Percentiles rank a stretch among this genome's conserved stretches.
phyloP scores from a whole-genome alignment of 2,888 invertebrate genomes.

The Noctua fimbriata region DNA sequence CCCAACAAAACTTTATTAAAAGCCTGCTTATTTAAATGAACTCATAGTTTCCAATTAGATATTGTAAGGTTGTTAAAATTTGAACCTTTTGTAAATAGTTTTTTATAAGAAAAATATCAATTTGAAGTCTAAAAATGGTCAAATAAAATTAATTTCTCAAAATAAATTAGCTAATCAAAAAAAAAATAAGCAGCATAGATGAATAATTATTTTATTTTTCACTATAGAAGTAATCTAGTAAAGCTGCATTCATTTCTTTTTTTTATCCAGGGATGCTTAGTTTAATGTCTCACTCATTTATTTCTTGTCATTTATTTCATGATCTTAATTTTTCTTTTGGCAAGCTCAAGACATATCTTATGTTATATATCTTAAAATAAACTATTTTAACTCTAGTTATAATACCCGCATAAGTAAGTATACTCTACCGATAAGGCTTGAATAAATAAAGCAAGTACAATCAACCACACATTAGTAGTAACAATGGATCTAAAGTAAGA shows the following conservation, averaged over 20 bases:
- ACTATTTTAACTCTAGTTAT: background rate
- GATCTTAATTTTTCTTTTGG: background rate
- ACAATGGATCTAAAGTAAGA: background rate
- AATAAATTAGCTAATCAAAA: background rate
- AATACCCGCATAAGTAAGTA: slow-evolving; percentile 28
- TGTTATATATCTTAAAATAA: background rate
- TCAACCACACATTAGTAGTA: background rate
- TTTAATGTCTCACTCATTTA: background rate
- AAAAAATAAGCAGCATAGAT: background rate
- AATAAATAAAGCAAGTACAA: background rate
- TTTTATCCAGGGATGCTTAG: background rate
- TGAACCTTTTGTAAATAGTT: background rate
- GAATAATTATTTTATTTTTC: background rate
- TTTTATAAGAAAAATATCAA: background rate
- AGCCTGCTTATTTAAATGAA: background rate
- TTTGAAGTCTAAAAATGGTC: background rate
- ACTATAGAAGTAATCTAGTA: background rate
- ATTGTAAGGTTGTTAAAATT: background rate
- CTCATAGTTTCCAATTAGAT: background rate
- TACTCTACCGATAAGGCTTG: background rate
- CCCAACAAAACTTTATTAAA: background rate
- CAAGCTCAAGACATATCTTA: background rate
- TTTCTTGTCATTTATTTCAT: no score
- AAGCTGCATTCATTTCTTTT: background rate
- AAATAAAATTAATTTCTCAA: background rate